Conservation (phyloP, 2,797 vertebrate genomes). For the Mallotus villosus region DNA sequence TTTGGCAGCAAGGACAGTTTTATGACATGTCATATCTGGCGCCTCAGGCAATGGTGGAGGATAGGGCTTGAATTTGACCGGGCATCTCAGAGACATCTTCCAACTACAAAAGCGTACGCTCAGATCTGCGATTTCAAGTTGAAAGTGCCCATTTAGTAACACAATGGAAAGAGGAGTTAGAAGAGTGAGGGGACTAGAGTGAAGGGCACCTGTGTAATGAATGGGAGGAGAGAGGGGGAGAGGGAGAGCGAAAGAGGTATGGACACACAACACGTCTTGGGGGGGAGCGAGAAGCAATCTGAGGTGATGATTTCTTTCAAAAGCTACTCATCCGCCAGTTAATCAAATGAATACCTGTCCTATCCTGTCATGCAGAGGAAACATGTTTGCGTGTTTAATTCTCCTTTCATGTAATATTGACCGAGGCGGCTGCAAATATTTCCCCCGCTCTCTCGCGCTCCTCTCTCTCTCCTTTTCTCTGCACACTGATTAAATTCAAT, state of each 20-base stretch:
- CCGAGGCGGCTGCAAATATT: constrained; percentile 48
- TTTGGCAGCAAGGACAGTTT: constrained; percentile 15
- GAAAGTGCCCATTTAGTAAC: too few species aligned
- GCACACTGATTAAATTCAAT: constrained; percentile 58
- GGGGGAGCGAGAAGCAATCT: not conserved
- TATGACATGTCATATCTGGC: not conserved
- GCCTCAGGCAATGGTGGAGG: too few species aligned
- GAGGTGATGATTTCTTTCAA: not conserved
- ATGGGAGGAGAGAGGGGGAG: too few species aligned
- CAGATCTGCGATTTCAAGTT: too few species aligned
- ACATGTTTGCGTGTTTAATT: constrained; percentile 58
- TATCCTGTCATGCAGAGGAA: constrained; percentile 41
- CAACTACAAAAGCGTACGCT: too few species aligned
- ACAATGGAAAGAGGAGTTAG: too few species aligned
- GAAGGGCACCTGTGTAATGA: not conserved
- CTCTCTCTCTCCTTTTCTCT: constrained; percentile 22
- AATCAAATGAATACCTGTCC: constrained; percentile 47
- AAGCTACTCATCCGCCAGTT: constrained; percentile 32
- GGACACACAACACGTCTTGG: not conserved
- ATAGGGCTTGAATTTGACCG: too few species aligned
- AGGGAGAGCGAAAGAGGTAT: not conserved
- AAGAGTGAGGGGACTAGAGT: not conserved
- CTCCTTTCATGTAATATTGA: constrained; percentile 56
- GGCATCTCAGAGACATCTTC: too few species aligned
- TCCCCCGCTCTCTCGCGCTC: constrained; percentile 12